Percentiles rank a stretch among this genome's conserved stretches.
Conservation (phyloP, 2,113 vertebrate species). For the Craseonycteris thonglongyai region DNA sequence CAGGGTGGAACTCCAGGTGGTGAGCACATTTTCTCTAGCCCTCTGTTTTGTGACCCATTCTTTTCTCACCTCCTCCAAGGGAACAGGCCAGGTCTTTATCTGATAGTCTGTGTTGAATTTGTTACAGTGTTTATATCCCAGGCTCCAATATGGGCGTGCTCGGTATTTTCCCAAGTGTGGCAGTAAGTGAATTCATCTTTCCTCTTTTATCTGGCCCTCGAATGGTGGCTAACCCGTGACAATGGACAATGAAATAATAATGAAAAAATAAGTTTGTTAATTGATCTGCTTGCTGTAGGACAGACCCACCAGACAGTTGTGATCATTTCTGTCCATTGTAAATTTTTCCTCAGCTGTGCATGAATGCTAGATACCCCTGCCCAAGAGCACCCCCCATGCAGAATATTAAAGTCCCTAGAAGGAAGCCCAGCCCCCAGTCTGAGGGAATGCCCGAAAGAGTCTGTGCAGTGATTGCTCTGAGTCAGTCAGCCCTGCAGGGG, state of each 20-base stretch:
- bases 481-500: not conserved
- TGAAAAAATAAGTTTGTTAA: not conserved
- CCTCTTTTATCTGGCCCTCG: not conserved
- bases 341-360: not conserved
- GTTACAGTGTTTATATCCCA: fast-evolving
- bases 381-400: not conserved
- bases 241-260: not conserved
- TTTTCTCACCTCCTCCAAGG: not conserved
- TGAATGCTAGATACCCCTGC: not conserved
- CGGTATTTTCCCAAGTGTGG: not conserved
- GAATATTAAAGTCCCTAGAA: not conserved
- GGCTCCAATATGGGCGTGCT: not conserved
- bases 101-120: not conserved
- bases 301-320: not conserved
- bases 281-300: not conserved
- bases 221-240: not conserved
- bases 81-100: not conserved
- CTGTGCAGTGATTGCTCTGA: not conserved
- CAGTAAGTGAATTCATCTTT: not conserved
- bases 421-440: not conserved
- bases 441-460: not conserved
- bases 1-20: constrained; percentile 7
- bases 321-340: not conserved
- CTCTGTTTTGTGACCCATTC: not conserved
- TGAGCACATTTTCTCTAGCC: not conserved